Percentiles rank a stretch among this genome's conserved stretches.
phyloP scores from a whole-genome alignment of 1,140 invertebrate species.

The Bursaphelenchus mucronatus region DNA sequence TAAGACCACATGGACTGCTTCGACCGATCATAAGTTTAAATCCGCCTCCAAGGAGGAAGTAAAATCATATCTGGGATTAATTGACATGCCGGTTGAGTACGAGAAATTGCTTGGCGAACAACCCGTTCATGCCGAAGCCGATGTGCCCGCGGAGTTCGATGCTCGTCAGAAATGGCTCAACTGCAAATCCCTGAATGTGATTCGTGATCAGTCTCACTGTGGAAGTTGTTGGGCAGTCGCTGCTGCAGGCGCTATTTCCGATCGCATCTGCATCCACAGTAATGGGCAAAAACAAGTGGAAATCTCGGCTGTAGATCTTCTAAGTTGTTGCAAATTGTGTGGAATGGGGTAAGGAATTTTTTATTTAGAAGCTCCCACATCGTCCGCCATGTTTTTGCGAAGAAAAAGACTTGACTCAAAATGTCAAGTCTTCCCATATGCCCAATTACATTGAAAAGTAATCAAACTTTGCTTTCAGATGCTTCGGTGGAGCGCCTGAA shows the following conservation, averaged over 20 bases:
- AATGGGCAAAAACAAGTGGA: constrained; percentile 10
- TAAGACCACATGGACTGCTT: background rate
- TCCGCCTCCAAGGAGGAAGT: background rate
- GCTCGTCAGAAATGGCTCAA: constrained; percentile 9
- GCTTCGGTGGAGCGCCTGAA: no score
- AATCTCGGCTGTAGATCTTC: constrained; percentile 3
- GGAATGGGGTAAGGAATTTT: constrained; percentile 3
- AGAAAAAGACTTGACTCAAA: no score
- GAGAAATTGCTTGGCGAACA: background rate
- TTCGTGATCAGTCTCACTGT: constrained; percentile 11
- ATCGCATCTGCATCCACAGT: constrained; percentile 8
- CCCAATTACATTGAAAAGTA: no score
- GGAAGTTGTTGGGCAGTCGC: constrained; percentile 15
- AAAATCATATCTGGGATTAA: background rate
- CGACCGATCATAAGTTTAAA: no score
- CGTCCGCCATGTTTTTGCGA: no score
- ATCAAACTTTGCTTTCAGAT: no score
- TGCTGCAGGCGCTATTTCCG: constrained; percentile 1
- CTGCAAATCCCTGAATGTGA: constrained; percentile 3
- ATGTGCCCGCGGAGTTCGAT: constrained; percentile 10
- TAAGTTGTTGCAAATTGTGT: constrained; percentile 5
- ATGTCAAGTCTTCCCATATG: no score
- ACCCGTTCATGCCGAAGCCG: constrained; percentile 11
- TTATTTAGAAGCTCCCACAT: no score
- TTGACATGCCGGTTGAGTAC: constrained; percentile 5